Conservation (phyloP, 2,888 invertebrate species). For the Nemurella pictetii region DNA sequence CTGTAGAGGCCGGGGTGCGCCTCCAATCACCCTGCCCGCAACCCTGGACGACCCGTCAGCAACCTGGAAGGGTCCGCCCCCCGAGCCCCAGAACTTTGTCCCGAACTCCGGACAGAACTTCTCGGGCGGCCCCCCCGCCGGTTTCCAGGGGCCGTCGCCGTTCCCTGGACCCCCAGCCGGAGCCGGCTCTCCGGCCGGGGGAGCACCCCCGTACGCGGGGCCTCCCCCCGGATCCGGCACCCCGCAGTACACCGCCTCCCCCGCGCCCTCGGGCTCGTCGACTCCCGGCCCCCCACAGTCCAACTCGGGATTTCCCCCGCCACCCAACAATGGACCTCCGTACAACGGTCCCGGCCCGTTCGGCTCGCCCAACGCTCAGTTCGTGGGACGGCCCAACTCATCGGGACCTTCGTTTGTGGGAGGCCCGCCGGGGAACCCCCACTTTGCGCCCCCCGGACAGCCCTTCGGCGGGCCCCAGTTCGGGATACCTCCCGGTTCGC, state of each 20-base stretch:
- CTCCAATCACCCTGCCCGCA: constrained; percentile 68
- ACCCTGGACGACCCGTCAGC: constrained; percentile 74
- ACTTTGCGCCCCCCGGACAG: constrained; percentile 65
- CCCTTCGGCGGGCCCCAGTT: constrained; percentile 67
- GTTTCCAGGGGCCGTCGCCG: constrained; percentile 59
- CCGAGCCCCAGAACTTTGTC: constrained; percentile 64
- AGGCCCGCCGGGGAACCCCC: constrained; percentile 65
- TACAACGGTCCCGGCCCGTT: constrained; percentile 73
- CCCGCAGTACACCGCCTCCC: constrained; percentile 84
- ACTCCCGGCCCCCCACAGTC: constrained; percentile 71
- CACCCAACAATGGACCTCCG: constrained; percentile 57
- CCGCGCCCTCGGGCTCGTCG: constrained; percentile 79
- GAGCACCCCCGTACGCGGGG: constrained; percentile 67
- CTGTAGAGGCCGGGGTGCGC: constrained; percentile 79
- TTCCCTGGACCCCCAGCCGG: constrained; percentile 71
- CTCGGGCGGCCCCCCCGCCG: constrained; percentile 61
- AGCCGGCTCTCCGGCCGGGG: constrained; percentile 75
- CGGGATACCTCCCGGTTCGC: constrained; percentile 71
- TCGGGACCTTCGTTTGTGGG: constrained; percentile 50
- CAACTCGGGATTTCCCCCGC: constrained; percentile 56
- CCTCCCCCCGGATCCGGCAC: constrained; percentile 74
- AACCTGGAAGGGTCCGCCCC: constrained; percentile 79
- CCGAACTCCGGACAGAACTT: constrained; percentile 61
- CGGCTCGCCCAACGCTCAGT: constrained; percentile 71
- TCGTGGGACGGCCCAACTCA: constrained; percentile 60